Conservation (phyloP, 35 echinoderm and acorn worm genomes). For the Diadema setosum region DNA sequence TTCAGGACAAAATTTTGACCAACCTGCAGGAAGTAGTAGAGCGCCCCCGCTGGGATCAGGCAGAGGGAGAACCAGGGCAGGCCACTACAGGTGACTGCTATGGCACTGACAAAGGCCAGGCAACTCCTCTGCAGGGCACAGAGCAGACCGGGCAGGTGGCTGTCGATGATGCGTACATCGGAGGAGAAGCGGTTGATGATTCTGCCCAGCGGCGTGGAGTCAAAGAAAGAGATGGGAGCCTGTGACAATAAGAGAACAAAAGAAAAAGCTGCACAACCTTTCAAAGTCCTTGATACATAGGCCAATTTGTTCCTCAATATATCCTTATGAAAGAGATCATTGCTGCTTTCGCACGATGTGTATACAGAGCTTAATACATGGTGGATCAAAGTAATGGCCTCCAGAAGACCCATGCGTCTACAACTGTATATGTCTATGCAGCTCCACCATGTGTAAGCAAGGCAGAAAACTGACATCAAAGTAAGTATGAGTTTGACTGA, state of each 20-base stretch:
- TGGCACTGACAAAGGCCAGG: slow-evolving; percentile 20
- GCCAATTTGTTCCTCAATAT: not conserved
- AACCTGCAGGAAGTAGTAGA: slow-evolving; percentile 75
- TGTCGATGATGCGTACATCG: slow-evolving; percentile 61
- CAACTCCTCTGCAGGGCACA: slow-evolving; percentile 48
- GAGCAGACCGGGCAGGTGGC: slow-evolving; percentile 46
- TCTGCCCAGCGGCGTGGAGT: slow-evolving; percentile 60
- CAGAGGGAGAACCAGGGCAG: slow-evolving; percentile 71
- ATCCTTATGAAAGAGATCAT: not conserved
- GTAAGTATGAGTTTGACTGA: no score
- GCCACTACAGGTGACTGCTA: slow-evolving; percentile 47
- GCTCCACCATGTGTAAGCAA: no score
- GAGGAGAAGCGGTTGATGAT: slow-evolving; percentile 80
- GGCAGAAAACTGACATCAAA: no score
- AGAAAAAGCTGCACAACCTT: not conserved
- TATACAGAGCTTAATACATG: not conserved
- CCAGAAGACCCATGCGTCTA: no score
- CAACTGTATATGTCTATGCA: no score
- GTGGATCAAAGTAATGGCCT: not conserved
- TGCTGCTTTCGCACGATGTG: not conserved
- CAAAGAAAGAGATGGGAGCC: slow-evolving; percentile 76
- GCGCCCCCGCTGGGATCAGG: slow-evolving; percentile 44
- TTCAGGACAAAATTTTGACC: not conserved
- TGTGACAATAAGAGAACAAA: not conserved
- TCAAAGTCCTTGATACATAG: not conserved